A percentile compares a stretch with the other conserved stretches of the same genome.
Conservation (phyloP, 2,113 vertebrate species). For the Phodopus roborovskii region DNA sequence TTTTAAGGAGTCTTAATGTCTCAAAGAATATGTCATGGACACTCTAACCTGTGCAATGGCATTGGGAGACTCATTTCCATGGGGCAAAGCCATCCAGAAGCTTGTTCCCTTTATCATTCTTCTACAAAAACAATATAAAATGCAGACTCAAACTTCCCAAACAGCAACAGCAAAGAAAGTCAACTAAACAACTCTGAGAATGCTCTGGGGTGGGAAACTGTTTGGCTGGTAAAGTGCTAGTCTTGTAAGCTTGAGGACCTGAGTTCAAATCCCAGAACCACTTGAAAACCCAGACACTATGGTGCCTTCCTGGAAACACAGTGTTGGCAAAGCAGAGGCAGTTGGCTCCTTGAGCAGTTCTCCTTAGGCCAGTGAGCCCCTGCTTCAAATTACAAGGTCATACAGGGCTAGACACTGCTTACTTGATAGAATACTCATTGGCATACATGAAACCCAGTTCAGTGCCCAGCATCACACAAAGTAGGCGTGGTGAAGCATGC, state of each 20-base stretch:
- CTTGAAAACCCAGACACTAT: background rate
- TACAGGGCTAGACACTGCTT: rapidly evolving
- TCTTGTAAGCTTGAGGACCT: background rate
- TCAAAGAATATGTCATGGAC: background rate
- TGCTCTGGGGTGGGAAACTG: background rate
- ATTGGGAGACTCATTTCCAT: background rate
- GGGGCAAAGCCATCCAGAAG: background rate
- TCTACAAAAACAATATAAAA: constrained; percentile 8
- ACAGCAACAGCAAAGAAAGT: background rate
- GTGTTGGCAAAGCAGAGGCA: background rate
- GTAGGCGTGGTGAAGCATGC: background rate
- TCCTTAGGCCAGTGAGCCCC: background rate
- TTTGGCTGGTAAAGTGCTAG: background rate
- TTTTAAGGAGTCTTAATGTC: background rate
- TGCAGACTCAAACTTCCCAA: background rate
- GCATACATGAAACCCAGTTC: background rate
- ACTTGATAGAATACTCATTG: background rate
- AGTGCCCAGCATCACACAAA: background rate
- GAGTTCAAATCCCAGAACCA: background rate
- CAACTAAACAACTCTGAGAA: background rate
- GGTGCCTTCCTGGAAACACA: background rate
- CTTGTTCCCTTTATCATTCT: background rate
- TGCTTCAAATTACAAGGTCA: background rate
- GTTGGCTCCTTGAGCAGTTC: background rate
- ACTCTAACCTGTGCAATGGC: background rate